Evolutionary conservation across 2,113 vertebrate species (phyloP).

Genomic region (Vulpes vulpes): DNA sequence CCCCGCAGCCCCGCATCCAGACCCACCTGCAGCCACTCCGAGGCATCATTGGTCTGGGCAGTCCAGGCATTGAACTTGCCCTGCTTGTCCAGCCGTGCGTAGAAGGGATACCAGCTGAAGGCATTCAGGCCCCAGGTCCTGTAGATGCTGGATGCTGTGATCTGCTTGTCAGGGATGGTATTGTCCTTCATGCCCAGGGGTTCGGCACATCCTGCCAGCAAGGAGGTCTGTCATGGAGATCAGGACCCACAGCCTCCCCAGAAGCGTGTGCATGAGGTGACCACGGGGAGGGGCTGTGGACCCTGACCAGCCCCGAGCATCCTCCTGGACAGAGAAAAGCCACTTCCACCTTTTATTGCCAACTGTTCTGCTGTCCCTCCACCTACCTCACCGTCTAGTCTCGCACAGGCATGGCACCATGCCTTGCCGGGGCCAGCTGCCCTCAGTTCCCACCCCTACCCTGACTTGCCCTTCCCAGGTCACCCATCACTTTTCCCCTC

Average conservation of each 20-base stretch:
- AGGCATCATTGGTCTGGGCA: conserved; percentile 87
- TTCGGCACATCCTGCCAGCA: conserved; percentile 94
- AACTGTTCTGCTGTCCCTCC: neutral
- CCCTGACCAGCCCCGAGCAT: neutral
- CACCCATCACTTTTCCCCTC: neutral
- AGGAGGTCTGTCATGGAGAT: conserved; percentile 90
- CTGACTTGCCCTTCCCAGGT: neutral
- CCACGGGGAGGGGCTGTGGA: neutral
- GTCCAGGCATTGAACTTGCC: conserved; percentile 98
- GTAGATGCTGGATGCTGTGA: conserved; percentile 94
- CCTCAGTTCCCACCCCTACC: neutral
- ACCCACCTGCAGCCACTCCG: conserved; percentile 97
- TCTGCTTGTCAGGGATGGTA: conserved; percentile 91
- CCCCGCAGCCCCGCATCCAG: too few species aligned
- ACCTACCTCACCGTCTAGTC: neutral
- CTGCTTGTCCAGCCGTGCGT: conserved; percentile 93
- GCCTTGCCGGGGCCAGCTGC: neutral
- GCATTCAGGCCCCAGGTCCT: conserved; percentile 95
- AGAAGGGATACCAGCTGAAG: conserved; percentile 95
- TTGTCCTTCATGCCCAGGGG: conserved; percentile 95
- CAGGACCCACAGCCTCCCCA: conserved; percentile 47
- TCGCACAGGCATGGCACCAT: too few species aligned
- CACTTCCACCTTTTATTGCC: neutral
- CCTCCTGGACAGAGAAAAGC: neutral
- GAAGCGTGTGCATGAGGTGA: rapidly evolving